Conservation (phyloP, 2,888 invertebrate genomes). For the Magallana nippona region DNA sequence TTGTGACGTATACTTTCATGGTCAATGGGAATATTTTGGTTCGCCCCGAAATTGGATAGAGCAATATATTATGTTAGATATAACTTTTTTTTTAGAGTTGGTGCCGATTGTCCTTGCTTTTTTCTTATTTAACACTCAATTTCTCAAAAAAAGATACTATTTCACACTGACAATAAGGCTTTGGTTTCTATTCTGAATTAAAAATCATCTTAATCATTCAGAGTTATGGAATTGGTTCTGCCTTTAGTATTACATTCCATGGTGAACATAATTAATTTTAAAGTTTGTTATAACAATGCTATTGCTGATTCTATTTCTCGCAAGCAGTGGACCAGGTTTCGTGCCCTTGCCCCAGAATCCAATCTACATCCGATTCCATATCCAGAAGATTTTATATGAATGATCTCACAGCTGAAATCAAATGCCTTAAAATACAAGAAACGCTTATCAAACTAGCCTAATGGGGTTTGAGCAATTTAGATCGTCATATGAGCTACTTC, state of each 20-base stretch:
- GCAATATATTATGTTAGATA: too few relatives aligned
- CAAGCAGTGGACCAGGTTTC: slow-evolving; percentile 2
- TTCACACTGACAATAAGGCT: too few relatives aligned
- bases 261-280: slow-evolving; percentile 36
- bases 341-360: not conserved
- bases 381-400: not conserved
- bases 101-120: too few relatives aligned
- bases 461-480: too few relatives aligned
- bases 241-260: slow-evolving; percentile 35
- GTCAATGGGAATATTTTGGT: too few relatives aligned
- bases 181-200: slow-evolving; percentile 41
- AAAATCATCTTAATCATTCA: slow-evolving; percentile 37
- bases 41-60: too few relatives aligned
- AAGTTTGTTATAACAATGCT: not conserved
- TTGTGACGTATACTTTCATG: too few relatives aligned
- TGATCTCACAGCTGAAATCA: not conserved
- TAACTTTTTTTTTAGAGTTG: too few relatives aligned
- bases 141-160: too few relatives aligned
- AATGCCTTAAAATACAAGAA: not conserved
- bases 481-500: not conserved
- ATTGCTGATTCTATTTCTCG: slow-evolving; percentile 41
- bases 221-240: slow-evolving; percentile 43
- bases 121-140: too few relatives aligned
- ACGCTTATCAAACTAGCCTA: not conserved
- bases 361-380: not conserved